A percentile compares a stretch with the other conserved stretches of the same genome.
Evolutionary conservation across 2,888 invertebrate genomes (phyloP).

Genomic region (Anoplius nigerrimus): DNA sequence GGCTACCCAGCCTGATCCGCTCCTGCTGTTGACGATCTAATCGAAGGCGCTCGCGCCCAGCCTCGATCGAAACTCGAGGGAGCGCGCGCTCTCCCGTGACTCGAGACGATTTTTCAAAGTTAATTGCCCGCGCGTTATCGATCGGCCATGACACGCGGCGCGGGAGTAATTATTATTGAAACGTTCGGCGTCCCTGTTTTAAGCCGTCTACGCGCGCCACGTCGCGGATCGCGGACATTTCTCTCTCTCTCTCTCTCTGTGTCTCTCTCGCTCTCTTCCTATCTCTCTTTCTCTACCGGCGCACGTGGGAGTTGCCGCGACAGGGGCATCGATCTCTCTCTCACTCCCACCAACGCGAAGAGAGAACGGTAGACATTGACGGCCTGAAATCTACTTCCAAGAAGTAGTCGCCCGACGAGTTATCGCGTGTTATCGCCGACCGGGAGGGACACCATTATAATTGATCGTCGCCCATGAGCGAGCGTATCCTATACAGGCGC

Average conservation of each 20-base stretch:
- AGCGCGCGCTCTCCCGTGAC: conserved; percentile 54
- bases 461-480: conserved; percentile 1
- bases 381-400: conserved; percentile 26
- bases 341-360: not conserved
- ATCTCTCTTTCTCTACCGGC: no score
- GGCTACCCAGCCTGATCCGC: no score
- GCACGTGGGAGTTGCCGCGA: not conserved
- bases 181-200: conserved; percentile 23
- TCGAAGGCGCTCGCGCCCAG: not conserved
- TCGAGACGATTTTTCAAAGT: conserved; percentile 65
- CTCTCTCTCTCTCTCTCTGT: no score
- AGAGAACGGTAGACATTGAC: no score
- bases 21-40: no score
- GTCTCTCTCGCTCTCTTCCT: no score
- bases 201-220: not conserved
- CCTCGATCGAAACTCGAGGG: conserved; percentile 34
- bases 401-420: conserved; percentile 21
- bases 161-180: conserved; percentile 55
- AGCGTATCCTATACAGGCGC: not conserved
- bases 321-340: no score
- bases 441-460: not conserved
- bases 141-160: conserved; percentile 54
- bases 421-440: conserved; percentile 15
- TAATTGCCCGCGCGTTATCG: conserved; percentile 62
- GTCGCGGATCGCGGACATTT: no score